phyloP scores from a whole-genome alignment of 2,113 vertebrate species.

The Callaeas wilsoni region DNA sequence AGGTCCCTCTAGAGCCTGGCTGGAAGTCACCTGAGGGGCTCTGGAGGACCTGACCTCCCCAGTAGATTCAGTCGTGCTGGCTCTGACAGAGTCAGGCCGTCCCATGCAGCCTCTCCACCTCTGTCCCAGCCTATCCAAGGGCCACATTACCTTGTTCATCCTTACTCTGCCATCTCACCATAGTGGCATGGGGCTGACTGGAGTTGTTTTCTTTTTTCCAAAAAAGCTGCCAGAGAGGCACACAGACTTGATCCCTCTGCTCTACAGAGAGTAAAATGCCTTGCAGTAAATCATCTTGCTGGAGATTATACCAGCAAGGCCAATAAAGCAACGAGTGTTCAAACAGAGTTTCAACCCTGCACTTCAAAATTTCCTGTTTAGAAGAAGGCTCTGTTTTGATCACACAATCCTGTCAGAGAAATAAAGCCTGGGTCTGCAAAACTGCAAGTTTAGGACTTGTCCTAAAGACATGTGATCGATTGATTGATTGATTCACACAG shows the following conservation, averaged over 20 bases:
- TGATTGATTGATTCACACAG: neutral
- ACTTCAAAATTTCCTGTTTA: neutral
- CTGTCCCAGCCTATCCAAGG: neutral
- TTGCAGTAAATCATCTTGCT: neutral
- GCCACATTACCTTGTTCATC: neutral
- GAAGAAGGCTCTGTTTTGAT: neutral
- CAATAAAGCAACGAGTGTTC: neutral
- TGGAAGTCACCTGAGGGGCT: neutral
- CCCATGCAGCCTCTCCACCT: neutral
- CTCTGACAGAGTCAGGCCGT: neutral
- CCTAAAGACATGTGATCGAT: neutral
- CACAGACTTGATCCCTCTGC: neutral
- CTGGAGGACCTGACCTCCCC: neutral
- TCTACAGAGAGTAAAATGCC: neutral
- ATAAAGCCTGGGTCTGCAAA: neutral
- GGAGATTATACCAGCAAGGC: neutral
- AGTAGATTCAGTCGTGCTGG: neutral
- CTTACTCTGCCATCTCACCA: neutral
- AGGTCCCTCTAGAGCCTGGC: neutral
- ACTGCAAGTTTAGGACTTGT: neutral
- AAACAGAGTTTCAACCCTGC: neutral
- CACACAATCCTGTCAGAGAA: neutral
- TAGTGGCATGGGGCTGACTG: neutral
- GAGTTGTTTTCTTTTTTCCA: neutral
- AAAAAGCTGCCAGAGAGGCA: neutral